A percentile compares a stretch with the other conserved stretches of the same genome.
Conservation (phyloP, 2,797 vertebrate species). For the Cheirogaleus major region DNA sequence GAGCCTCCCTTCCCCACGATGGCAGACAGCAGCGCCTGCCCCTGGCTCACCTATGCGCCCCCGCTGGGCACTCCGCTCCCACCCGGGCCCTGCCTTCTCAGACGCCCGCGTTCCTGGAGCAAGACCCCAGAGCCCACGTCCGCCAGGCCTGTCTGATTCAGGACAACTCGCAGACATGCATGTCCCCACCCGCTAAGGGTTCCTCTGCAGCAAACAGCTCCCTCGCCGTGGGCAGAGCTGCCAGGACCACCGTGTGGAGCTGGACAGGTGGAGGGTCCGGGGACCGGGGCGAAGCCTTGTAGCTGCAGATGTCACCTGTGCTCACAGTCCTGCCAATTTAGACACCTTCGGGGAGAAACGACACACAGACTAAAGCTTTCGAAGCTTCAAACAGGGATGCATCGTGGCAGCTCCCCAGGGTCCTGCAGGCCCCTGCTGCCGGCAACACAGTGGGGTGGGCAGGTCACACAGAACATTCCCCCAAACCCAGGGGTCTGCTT, state of each 20-base stretch:
- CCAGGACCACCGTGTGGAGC: accelerated
- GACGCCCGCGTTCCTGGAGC: accelerated
- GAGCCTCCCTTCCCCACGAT: too few relatives aligned
- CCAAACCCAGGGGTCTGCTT: neutral
- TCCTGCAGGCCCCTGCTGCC: accelerated
- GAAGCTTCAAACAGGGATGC: neutral
- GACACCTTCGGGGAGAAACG: neutral
- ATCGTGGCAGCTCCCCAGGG: neutral
- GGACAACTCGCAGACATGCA: accelerated
- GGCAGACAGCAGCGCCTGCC: neutral
- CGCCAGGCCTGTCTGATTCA: accelerated
- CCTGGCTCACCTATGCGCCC: accelerated
- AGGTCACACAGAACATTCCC: neutral
- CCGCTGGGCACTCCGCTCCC: accelerated
- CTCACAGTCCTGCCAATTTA: neutral
- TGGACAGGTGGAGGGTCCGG: accelerated
- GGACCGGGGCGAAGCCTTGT: neutral
- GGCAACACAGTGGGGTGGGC: too few relatives aligned
- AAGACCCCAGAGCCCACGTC: accelerated
- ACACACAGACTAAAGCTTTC: neutral
- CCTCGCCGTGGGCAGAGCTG: accelerated
- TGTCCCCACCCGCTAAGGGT: neutral
- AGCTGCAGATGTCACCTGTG: neutral
- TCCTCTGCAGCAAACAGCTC: neutral
- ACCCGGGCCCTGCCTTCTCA: accelerated